Evolutionary conservation across 2,888 invertebrate genomes (phyloP).

Genomic region (Drosophila picticornis): DNA sequence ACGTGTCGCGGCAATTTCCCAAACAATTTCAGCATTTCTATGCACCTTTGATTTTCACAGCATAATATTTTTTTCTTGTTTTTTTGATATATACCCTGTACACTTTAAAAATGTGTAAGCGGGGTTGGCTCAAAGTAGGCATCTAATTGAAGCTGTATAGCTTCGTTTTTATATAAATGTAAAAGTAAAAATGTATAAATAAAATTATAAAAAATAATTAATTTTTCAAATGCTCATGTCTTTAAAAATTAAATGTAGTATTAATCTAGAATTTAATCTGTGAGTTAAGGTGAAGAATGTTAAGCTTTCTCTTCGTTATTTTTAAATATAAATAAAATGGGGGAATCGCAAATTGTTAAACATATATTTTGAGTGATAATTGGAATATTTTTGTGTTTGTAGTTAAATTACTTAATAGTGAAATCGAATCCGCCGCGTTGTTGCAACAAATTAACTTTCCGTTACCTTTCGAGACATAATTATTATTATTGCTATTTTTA

Average conservation of each 20-base stretch:
- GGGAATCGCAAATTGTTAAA: neutral
- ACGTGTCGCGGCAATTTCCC: constrained; percentile 77
- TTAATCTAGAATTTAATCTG: no score
- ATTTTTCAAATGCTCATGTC: neutral
- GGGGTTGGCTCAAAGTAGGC: neutral
- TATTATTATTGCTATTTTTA: neutral
- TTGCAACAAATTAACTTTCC: neutral
- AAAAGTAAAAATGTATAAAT: neutral
- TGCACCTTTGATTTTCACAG: constrained; percentile 60
- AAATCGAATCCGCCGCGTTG: neutral
- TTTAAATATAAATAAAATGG: neutral
- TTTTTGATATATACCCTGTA: constrained; percentile 5
- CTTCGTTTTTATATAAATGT: neutral
- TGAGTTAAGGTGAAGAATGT: neutral
- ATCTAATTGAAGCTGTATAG: no score
- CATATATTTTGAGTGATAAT: neutral
- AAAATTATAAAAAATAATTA: neutral
- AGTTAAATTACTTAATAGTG: neutral
- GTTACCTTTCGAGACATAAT: neutral
- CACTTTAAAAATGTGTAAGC: neutral
- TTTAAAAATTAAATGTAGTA: no score
- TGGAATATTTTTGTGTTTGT: neutral
- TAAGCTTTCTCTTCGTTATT: neutral
- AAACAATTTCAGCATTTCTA: constrained; percentile 73
- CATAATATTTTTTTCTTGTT: constrained; percentile 38